phyloP scores from a whole-genome alignment of 2,888 invertebrate genomes.

The Drosophila nr. fundita region DNA sequence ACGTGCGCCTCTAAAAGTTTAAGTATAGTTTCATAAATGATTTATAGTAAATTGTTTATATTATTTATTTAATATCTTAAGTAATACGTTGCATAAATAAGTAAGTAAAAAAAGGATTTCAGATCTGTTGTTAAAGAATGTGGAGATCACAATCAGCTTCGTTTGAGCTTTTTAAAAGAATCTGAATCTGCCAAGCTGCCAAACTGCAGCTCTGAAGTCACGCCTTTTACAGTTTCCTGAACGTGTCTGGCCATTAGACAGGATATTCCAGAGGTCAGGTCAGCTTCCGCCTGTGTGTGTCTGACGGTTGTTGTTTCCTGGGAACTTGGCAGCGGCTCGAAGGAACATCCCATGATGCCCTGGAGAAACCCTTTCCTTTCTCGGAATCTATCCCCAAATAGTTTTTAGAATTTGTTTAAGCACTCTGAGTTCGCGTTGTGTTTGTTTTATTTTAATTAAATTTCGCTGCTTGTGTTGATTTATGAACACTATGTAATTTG shows the following conservation, averaged over 20 bases:
- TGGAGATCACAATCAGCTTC: no score
- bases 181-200: neutral
- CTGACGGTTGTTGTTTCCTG: neutral
- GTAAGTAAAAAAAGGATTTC: no score
- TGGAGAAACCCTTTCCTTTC: neutral
- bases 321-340: neutral
- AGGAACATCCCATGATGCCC: neutral
- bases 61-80: no score
- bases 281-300: neutral
- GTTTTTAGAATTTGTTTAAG: conserved; percentile 2
- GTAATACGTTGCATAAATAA: no score
- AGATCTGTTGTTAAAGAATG: no score
- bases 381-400: neutral
- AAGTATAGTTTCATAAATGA: no score
- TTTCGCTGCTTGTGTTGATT: conserved; percentile 35
- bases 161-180: no score
- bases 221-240: neutral
- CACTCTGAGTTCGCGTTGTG: neutral
- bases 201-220: neutral
- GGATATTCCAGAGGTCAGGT: neutral
- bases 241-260: neutral
- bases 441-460: conserved; percentile 57
- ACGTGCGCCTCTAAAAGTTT: no score
- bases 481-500: conserved; percentile 47
- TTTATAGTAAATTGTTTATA: no score